Evolutionary conservation across 1,140 invertebrate genomes (phyloP).

Genomic region (Trichonephila clavata): DNA sequence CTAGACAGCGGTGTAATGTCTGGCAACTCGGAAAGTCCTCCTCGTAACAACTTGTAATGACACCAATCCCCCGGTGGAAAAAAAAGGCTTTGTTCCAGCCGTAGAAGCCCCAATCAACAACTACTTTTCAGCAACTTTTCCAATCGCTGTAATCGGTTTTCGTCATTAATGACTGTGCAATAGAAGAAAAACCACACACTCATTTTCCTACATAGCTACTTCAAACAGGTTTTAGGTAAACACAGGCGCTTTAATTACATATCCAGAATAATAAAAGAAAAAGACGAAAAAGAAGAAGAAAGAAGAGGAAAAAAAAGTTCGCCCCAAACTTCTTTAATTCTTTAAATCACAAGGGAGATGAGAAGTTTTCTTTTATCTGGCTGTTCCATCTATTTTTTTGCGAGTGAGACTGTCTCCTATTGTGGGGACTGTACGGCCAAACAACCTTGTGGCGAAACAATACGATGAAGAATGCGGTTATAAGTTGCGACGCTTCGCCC

Average conservation of each 20-base stretch:
- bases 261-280: not conserved
- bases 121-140: constrained; percentile 21
- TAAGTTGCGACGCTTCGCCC: constrained; percentile 55
- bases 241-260: constrained; percentile 55
- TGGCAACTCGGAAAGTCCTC: not conserved
- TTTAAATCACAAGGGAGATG: constrained; percentile 55
- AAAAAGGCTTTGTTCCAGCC: not conserved
- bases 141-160: constrained; percentile 25
- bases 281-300: too few species aligned
- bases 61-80: not conserved
- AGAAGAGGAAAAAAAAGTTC: not conserved
- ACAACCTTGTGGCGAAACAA: constrained; percentile 74
- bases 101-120: constrained; percentile 6
- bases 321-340: constrained; percentile 62
- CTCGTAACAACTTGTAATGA: not conserved
- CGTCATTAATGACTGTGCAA: not conserved
- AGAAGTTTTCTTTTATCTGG: constrained; percentile 29
- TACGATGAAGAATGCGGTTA: constrained; percentile 73
- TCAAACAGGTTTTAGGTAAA: constrained; percentile 59
- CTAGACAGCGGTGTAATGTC: not conserved
- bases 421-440: constrained; percentile 28
- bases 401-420: not conserved
- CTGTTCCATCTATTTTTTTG: constrained; percentile 40
- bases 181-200: constrained; percentile 1
- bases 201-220: constrained; percentile 37